A percentile compares a stretch with the other conserved stretches of the same genome.
phyloP scores from a whole-genome alignment of 2,113 vertebrate genomes.

The Pholis gunnellus region DNA sequence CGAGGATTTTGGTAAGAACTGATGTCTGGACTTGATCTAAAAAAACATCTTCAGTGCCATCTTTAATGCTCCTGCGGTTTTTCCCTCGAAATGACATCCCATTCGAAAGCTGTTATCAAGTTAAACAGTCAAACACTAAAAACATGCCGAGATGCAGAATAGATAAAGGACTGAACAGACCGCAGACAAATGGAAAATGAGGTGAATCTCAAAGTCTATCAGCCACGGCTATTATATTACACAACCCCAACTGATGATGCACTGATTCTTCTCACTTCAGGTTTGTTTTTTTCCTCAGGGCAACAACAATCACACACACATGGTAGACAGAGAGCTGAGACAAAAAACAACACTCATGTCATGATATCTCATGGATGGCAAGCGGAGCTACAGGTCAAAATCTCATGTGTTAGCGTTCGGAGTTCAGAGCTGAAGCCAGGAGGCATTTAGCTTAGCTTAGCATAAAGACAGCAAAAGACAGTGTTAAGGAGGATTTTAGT shows the following conservation, averaged over 20 bases:
- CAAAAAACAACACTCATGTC: not conserved
- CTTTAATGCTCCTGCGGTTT: slow-evolving; percentile 42
- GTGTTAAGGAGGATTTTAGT: not conserved
- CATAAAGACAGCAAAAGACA: not conserved
- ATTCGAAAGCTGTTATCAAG: slow-evolving; percentile 62
- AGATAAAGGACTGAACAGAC: slow-evolving; percentile 51
- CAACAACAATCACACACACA: slow-evolving; percentile 22
- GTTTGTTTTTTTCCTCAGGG: not conserved
- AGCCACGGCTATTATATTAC: slow-evolving; percentile 30
- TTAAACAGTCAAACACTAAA: slow-evolving; percentile 25
- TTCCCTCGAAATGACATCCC: slow-evolving; percentile 49
- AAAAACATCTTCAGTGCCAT: slow-evolving; percentile 36
- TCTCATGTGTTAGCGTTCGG: not conserved
- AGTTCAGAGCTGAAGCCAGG: not conserved
- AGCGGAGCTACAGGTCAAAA: not conserved
- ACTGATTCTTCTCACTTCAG: slow-evolving; percentile 17
- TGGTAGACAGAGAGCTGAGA: not conserved
- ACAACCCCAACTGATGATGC: not conserved
- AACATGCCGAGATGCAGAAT: slow-evolving; percentile 47
- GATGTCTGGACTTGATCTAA: slow-evolving; percentile 59
- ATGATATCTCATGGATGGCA: not conserved
- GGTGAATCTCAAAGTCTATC: slow-evolving; percentile 50
- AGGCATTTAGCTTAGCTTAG: not conserved
- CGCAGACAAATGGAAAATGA: slow-evolving; percentile 55
- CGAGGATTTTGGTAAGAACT: slow-evolving; percentile 41